A percentile compares a stretch with the other conserved stretches of the same genome.
Evolutionary conservation across 2,888 invertebrate genomes (phyloP).

Genomic region (Ellobium chinense): DNA sequence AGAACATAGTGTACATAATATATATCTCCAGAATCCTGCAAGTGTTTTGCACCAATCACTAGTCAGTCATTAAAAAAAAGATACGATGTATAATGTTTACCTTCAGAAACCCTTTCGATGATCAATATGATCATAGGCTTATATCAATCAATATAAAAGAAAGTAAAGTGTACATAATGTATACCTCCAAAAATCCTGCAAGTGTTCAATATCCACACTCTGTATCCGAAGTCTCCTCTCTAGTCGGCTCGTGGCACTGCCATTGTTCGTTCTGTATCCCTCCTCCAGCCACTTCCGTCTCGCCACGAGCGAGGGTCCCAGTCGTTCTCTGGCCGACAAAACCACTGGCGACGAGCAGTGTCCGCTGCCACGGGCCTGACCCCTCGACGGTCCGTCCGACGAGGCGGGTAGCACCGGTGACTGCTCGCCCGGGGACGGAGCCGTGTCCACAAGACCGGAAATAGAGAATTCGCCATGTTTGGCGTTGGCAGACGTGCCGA

Average conservation of each 20-base stretch:
- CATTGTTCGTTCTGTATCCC: no score
- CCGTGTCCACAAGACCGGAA: not conserved
- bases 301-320: not conserved
- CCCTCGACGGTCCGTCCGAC: not conserved
- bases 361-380: no score
- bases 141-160: no score
- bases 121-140: no score
- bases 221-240: conserved; percentile 10
- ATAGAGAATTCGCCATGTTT: not conserved
- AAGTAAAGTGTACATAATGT: no score
- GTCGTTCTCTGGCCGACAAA: not conserved
- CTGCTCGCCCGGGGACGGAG: not conserved
- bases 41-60: no score
- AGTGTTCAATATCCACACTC: not conserved
- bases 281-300: conserved; percentile 30
- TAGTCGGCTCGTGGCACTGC: not conserved
- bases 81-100: no score
- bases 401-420: not conserved
- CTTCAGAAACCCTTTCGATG: no score
- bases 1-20: no score
- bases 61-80: no score
- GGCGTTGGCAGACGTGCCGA: not conserved
- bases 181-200: conserved; percentile 32
- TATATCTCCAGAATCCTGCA: no score
- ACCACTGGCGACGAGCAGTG: no score